Evolutionary conservation across 2,113 vertebrate genomes (phyloP).

Genomic region (Loxodonta africana): DNA sequence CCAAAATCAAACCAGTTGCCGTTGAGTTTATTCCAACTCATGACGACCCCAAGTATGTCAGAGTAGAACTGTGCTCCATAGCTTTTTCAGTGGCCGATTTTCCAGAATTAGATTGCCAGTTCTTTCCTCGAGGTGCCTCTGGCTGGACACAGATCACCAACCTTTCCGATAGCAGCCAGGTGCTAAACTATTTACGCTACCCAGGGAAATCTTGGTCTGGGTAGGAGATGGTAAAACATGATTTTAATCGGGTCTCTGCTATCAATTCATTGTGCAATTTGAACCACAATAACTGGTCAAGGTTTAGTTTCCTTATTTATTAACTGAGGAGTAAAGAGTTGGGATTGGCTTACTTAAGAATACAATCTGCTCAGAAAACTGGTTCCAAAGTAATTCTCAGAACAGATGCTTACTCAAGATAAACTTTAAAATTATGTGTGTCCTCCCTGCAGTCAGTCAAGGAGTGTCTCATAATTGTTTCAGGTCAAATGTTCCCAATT

Average conservation of each 20-base stretch:
- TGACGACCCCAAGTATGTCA: accelerated
- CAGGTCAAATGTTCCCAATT: no score
- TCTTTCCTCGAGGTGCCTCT: background rate
- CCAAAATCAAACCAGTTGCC: background rate
- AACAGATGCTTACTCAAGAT: no score
- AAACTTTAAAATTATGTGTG: no score
- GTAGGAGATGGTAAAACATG: background rate
- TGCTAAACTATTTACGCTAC: background rate
- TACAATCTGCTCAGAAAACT: no score
- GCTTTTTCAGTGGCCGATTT: background rate
- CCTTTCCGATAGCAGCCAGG: background rate
- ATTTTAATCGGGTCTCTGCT: background rate
- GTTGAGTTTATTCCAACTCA: background rate
- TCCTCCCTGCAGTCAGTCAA: no score
- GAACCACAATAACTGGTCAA: background rate
- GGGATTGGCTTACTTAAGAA: no score
- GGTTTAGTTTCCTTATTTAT: background rate
- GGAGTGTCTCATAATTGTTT: no score
- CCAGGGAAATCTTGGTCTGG: no score
- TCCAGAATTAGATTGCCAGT: background rate
- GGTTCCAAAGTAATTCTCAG: no score
- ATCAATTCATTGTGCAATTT: background rate
- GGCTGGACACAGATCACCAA: background rate
- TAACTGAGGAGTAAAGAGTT: background rate
- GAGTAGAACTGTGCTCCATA: background rate